Evolutionary conservation across 2,113 vertebrate genomes (phyloP).

Genomic region (Mustela lutreola): DNA sequence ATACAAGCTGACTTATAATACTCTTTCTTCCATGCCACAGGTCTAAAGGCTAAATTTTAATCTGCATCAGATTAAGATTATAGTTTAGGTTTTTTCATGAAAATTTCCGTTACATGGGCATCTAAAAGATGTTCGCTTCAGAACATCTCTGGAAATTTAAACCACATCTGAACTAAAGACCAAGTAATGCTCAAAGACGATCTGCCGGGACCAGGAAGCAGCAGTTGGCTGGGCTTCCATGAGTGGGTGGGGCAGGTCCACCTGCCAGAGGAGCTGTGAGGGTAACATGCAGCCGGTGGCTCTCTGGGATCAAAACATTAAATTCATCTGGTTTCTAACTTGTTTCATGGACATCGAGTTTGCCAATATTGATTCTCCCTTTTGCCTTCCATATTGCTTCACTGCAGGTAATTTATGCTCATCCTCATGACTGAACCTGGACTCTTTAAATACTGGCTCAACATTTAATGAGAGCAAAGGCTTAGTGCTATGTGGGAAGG

Average conservation of each 20-base stretch:
- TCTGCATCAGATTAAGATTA: background rate
- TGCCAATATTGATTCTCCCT: background rate
- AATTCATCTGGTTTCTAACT: background rate
- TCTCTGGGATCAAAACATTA: background rate
- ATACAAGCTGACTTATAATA: background rate
- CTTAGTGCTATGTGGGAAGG: background rate
- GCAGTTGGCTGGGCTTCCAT: background rate
- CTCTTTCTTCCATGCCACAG: background rate
- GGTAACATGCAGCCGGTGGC: background rate
- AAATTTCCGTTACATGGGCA: slow-evolving; percentile 8
- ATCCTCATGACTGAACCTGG: background rate
- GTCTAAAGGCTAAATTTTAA: slow-evolving; percentile 9
- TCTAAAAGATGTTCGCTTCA: background rate
- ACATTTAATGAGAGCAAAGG: background rate
- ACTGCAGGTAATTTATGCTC: background rate
- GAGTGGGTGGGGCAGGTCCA: background rate
- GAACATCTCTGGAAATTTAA: background rate
- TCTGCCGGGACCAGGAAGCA: background rate
- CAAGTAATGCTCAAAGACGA: background rate
- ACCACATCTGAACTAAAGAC: background rate
- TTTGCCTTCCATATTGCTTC: background rate
- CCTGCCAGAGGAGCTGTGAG: background rate
- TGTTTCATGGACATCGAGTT: background rate
- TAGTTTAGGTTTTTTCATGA: background rate
- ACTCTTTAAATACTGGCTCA: background rate